These are phyloP conservation scores for Erinaceus europaeus DNA, from an alignment of 2,113 vertebrate species.

Conservation along the genomic window DNA sequence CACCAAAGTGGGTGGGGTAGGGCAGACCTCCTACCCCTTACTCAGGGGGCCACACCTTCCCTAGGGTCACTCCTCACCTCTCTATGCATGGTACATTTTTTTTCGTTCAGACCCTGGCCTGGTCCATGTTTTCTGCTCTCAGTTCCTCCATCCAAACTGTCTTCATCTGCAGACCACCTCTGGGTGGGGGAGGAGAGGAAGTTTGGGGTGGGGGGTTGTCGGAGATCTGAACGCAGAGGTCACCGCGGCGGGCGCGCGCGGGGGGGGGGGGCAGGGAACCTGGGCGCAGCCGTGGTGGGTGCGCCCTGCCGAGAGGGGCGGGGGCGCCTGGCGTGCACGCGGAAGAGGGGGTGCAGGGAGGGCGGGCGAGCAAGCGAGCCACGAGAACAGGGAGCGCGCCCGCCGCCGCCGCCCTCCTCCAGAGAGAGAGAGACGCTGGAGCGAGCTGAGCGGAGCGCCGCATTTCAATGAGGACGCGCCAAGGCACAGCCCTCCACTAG, in stretches of 20 bases:
- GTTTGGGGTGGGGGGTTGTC: background rate
- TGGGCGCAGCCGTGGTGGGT: conserved; percentile 42
- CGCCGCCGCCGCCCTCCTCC: conserved; percentile 72
- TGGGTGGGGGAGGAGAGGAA: background rate
- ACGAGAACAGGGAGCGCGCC: conserved; percentile 56
- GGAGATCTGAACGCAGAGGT: background rate
- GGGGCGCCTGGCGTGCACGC: conserved; percentile 51
- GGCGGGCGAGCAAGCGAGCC: background rate
- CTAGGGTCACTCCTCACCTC: background rate
- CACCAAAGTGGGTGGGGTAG: too few relatives aligned
- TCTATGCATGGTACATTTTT: background rate
- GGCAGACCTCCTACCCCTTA: too few relatives aligned
- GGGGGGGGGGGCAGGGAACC: background rate
- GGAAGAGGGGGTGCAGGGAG: background rate
- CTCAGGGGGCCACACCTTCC: background rate
- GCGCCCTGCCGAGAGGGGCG: conserved; percentile 56
- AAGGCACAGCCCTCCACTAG: conserved; percentile 80
- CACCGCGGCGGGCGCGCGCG: background rate
- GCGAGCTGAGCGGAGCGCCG: conserved; percentile 80
- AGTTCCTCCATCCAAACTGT: background rate
- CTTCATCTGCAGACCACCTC: background rate
- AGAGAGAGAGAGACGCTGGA: conserved; percentile 61
- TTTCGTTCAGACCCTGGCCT: background rate
- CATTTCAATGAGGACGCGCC: conserved; percentile 86
- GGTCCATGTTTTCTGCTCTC: background rate